These are phyloP conservation scores for Chrysoperla carnea DNA, from an alignment of 1,140 invertebrate genomes.

Conservation along the genomic window DNA sequence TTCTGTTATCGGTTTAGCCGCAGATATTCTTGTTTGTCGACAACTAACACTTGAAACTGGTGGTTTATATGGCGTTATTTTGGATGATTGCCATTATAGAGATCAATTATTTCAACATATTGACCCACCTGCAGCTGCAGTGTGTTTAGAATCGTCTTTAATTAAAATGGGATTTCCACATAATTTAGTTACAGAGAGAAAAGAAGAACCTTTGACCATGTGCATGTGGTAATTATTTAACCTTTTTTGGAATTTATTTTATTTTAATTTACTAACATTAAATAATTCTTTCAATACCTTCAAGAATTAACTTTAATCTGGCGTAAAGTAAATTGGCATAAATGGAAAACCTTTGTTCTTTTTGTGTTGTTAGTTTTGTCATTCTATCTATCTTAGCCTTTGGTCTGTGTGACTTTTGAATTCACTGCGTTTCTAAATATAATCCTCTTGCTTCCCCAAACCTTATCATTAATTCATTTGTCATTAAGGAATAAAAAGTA, in stretches of 20 bases:
- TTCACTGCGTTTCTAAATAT: no score
- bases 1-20: slow-evolving; percentile 86
- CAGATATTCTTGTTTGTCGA: slow-evolving; percentile 86
- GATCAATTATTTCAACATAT: slow-evolving; percentile 64
- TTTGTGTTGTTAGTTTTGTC: no score
- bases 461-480: no score
- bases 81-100: slow-evolving; percentile 83
- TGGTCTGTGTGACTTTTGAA: no score
- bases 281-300: no score
- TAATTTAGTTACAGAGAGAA: slow-evolving; percentile 34
- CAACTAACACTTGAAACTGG: slow-evolving; percentile 67
- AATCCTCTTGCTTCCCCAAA: no score
- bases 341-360: no score
- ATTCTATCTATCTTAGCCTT: no score
- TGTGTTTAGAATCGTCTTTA: slow-evolving; percentile 60
- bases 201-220: slow-evolving; percentile 51
- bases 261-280: slow-evolving; percentile 4
- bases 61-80: slow-evolving; percentile 68
- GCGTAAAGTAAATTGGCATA: background rate
- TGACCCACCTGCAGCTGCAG: slow-evolving; percentile 71
- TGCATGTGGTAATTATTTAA: slow-evolving; percentile 62
- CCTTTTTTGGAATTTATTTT: background rate
- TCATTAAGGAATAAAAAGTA: no score
- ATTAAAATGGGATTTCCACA: slow-evolving; percentile 91
- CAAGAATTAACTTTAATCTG: no score